phyloP scores from a whole-genome alignment of 2,797 vertebrate species.

The Avahi laniger region DNA sequence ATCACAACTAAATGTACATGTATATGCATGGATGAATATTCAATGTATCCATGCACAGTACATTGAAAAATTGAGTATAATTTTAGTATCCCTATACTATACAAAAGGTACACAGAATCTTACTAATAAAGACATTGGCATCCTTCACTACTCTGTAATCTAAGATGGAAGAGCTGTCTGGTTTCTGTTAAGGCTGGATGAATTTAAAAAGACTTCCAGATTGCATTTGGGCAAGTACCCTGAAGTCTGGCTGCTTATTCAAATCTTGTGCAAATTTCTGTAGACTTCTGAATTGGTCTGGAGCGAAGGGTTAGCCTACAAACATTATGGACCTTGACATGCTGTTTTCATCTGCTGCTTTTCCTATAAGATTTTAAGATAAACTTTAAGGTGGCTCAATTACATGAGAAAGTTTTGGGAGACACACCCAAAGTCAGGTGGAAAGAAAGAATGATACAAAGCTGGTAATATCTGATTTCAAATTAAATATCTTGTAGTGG shows the following conservation, averaged over 20 bases:
- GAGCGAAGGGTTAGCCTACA: not conserved
- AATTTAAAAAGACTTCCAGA: conserved; percentile 48
- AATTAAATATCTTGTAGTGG: not conserved
- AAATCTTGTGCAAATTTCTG: conserved; percentile 63
- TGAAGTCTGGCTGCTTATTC: conserved; percentile 54
- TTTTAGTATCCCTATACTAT: conserved; percentile 29
- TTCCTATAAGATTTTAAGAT: conserved; percentile 31
- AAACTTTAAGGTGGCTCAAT: conserved; percentile 4
- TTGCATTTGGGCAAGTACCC: conserved; percentile 58
- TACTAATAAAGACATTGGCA: conserved; percentile 38
- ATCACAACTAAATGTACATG: conserved; percentile 47
- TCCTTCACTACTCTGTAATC: conserved; percentile 54
- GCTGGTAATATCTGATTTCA: not conserved
- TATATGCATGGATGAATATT: conserved; percentile 47
- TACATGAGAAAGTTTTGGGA: not conserved
- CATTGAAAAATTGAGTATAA: not conserved
- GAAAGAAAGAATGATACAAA: not conserved
- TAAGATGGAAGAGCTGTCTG: conserved; percentile 66
- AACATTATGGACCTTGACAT: not conserved
- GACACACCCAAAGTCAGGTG: not conserved
- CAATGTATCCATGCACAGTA: not conserved
- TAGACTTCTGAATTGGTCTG: conserved; percentile 14
- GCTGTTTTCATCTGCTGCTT: conserved; percentile 31
- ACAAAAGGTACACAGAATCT: conserved; percentile 35
- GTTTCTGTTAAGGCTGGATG: conserved; percentile 38